Base-by-base conservation (phyloP, 2,797 vertebrate species). In the Tokudaia muenninki region DNA sequence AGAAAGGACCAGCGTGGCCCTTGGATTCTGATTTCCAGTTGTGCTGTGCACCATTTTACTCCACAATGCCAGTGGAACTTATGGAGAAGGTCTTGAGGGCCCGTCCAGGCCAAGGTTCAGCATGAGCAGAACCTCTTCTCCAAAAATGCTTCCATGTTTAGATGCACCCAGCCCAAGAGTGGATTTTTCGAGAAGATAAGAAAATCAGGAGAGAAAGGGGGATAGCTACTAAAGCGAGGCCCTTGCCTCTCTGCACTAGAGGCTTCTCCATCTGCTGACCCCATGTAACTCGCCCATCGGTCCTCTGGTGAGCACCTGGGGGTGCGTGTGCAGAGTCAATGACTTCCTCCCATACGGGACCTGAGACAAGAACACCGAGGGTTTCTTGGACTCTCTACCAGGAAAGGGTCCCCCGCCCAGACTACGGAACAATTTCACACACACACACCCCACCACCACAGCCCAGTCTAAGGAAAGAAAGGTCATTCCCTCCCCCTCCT, bases 381-480 rank as follows among this genome's bases (percentile, higher is more conserved):
- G 87, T 50, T 88, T 91, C 94, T 87, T 8, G 0, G 82, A 92
- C 75, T 79, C 87, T 67, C 91, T 80, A 52, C 93, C 77, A 92
- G 91, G 82, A 94, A 75, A 93, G 92, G 96, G 95, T 96, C 34
- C 63, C 24, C 57, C 57, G 87, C 84, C 95, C 82, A 74, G 90
- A 37, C 70, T 2, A 50, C 84, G 82, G 96, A 95, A 96, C 95
- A 91, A 92, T 96, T 81, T 94, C 67, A 89, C 41, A 12, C 11
- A 77, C 92, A 84, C 19, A 16, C 47, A 13, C 12, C 74, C 9
- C 37, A 21, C 65, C 31, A n/a, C 90, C 93, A 83, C 70, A 90
- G 22, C 79, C 87, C 80, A 52, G 97, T 96, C 94, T 97, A 77
- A 87, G 96, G 97, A 97, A 94, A 97, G 94, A 98, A 98, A 98